Evolutionary conservation across 2,888 invertebrate species (phyloP).

Genomic region (Tipula helvola): DNA sequence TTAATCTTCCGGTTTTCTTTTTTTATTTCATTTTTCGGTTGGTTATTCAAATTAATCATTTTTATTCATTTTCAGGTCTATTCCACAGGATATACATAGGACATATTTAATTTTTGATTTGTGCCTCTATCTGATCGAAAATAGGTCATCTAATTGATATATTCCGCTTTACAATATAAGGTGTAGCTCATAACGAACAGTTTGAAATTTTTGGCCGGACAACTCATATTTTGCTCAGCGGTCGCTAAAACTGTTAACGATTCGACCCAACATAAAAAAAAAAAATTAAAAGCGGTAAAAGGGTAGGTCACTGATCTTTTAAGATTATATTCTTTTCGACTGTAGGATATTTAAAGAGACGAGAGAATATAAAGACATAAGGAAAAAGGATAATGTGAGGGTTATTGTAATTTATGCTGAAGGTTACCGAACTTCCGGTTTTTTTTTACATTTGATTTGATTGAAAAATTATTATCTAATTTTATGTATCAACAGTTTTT

Average conservation of each 20-base stretch:
- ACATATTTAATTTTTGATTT: not conserved
- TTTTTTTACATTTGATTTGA: not conserved
- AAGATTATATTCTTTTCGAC: not conserved
- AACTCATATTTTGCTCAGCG: not conserved
- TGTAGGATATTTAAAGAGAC: not conserved
- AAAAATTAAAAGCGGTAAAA: not conserved
- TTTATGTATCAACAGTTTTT: not conserved
- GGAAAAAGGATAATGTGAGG: not conserved
- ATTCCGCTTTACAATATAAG: not conserved
- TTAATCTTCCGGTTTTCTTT: not conserved
- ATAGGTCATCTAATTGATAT: not conserved
- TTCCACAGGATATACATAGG: not conserved
- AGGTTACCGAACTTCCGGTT: not conserved
- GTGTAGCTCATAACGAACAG: not conserved
- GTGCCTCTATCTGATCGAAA: not conserved
- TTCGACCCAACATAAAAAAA: not conserved
- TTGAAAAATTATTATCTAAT: not conserved
- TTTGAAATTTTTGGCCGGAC: not conserved
- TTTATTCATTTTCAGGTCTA: not conserved
- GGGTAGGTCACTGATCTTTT: not conserved
- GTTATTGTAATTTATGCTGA: conserved; percentile 4
- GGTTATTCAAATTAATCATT: conserved; percentile 4
- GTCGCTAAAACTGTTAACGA: not conserved
- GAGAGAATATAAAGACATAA: not conserved
- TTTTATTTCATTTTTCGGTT: not conserved